Base-by-base conservation (phyloP, 2,797 vertebrate genomes). In the Ctenopoma multispine region DNA sequence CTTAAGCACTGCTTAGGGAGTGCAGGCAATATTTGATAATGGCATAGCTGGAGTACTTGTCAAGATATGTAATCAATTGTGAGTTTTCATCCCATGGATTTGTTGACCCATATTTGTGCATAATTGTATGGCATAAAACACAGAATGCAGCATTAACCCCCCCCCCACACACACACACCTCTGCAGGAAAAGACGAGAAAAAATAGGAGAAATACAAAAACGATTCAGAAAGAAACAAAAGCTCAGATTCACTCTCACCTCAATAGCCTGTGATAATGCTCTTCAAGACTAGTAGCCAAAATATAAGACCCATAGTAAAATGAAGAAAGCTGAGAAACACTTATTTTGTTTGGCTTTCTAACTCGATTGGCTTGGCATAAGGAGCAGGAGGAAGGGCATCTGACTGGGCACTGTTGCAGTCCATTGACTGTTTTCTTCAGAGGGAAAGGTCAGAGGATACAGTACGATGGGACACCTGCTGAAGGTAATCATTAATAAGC, bases 361-460 rank as follows among this genome's bases (percentile, higher is more conserved):
- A 80, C 58, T 69, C 58, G 62, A 65, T 70, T 82, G 85, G 72
- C 49, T 21, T 65, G 71, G 75, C 74, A 80, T 61, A 80, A 79
- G 73, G 77, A 69, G 75, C 68, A 59, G 75, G 72, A 77, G 72
- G 77, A 70, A 83, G 88, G 88, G 62, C 74, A 86, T 88, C 91
- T 87, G 75, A 88, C 93, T 91, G 89, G 73, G 91, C 90, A 36
- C 92, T 81, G 92, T 53, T 91, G 90, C 86, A 89, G 87, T 91
- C 89, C 89, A 95, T 94, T 72, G 93, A 95, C 92, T 92, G 90
- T 90, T 91, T 90, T 90, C 90, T 93, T 91, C 84, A 77, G 87
- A 92, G 84, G 75, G 89, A 95, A 94, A 94, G 93, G 94, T 94
- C 93, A 92, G 87, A 89, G 82, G 92, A 92, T 90, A 81, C 75